phyloP scores from a whole-genome alignment of 2,113 vertebrate species.

The Oryzias javanicus region DNA sequence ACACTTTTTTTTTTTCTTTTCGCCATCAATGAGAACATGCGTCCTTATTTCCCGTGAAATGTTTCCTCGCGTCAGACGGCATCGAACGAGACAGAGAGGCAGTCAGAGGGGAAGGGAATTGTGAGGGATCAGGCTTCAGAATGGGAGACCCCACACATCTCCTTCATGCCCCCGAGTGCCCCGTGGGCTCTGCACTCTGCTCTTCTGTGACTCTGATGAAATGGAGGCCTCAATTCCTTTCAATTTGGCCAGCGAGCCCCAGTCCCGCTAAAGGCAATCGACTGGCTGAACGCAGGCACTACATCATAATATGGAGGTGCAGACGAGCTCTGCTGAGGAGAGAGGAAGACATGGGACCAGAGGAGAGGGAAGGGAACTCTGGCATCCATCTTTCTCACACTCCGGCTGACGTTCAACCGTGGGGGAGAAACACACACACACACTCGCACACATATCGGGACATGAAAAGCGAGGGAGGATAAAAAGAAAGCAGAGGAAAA shows the following conservation, averaged over 20 bases:
- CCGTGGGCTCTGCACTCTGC: constrained; percentile 50
- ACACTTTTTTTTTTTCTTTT: constrained; percentile 52
- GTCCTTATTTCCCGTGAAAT: constrained; percentile 52
- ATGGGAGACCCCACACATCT: constrained; percentile 30
- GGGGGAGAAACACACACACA: constrained; percentile 17
- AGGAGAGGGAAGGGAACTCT: constrained; percentile 60
- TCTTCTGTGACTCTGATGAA: constrained; percentile 74
- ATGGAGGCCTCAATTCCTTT: constrained; percentile 78
- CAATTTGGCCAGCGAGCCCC: constrained; percentile 74
- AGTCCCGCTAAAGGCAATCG: constrained; percentile 80
- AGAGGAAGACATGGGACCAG: constrained; percentile 62
- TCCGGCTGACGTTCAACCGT: constrained; percentile 50
- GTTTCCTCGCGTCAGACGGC: constrained; percentile 48
- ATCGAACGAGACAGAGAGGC: constrained; percentile 49
- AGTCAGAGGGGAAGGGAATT: constrained; percentile 25
- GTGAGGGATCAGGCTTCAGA: constrained; percentile 12
- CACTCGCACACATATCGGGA: constrained; percentile 9
- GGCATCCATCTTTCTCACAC: constrained; percentile 77
- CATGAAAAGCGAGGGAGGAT: constrained; percentile 47
- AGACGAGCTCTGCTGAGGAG: constrained; percentile 62
- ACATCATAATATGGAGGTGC: constrained; percentile 83
- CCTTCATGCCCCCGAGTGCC: constrained; percentile 40
- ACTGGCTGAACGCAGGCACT: constrained; percentile 79
- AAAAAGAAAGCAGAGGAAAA: constrained; percentile 58
- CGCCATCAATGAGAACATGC: constrained; percentile 41